Evolutionary conservation across 1,140 invertebrate species (phyloP).

Genomic region (Pentalonia nigronervosa): DNA sequence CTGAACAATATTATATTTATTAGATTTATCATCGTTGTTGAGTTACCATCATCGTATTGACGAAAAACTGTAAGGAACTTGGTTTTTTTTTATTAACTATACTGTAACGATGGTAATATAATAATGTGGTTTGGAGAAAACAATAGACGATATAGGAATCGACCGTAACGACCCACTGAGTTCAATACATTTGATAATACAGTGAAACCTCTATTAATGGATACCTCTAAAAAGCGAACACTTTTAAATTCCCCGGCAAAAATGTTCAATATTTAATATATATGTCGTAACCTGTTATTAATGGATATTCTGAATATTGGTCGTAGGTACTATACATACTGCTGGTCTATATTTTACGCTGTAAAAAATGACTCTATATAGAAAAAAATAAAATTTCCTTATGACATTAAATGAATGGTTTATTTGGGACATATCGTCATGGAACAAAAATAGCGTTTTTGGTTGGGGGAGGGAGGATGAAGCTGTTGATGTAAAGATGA

Average conservation of each 20-base stretch:
- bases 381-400: too few species aligned
- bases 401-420: too few species aligned
- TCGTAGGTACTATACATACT: neutral
- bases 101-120: neutral
- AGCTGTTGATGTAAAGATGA: too few species aligned
- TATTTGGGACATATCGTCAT: too few species aligned
- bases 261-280: too few species aligned
- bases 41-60: neutral
- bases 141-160: neutral
- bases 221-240: neutral
- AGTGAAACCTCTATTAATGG: neutral
- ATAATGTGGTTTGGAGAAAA: neutral
- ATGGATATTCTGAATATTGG: too few species aligned
- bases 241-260: neutral
- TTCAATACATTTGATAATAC: neutral
- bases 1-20: neutral
- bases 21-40: neutral
- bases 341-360: neutral
- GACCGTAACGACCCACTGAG: neutral
- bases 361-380: neutral
- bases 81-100: neutral
- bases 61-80: neutral
- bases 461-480: too few species aligned
- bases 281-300: neutral
- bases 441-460: too few species aligned